These are phyloP conservation scores for Wasmannia auropunctata DNA, from an alignment of 1,140 invertebrate species.

Conservation along the genomic window DNA sequence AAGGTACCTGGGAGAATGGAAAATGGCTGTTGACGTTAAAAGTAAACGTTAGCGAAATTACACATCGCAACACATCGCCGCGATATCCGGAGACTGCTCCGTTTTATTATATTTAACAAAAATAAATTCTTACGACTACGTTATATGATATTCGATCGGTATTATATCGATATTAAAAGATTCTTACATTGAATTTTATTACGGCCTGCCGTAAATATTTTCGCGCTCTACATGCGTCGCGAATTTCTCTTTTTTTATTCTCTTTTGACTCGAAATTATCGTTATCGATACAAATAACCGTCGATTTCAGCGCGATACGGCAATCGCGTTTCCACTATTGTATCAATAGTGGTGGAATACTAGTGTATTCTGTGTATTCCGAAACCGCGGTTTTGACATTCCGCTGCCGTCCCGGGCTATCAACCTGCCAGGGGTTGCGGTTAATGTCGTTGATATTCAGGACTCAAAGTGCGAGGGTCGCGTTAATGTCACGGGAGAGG, in stretches of 20 bases:
- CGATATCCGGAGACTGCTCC: neutral
- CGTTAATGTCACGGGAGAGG: conserved; percentile 74
- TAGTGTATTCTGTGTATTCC: too few species aligned
- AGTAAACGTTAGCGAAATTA: neutral
- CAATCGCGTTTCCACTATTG: conserved; percentile 22
- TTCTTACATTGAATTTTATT: neutral
- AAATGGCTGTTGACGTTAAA: conserved; percentile 12
- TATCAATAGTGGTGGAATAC: conserved; percentile 39
- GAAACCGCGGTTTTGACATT: conserved; percentile 66
- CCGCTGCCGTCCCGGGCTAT: conserved; percentile 54
- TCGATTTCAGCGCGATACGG: neutral
- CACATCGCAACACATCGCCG: neutral
- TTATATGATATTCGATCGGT: neutral
- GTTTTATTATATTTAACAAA: neutral
- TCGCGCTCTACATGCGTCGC: neutral
- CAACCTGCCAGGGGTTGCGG: conserved; percentile 67
- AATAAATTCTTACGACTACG: neutral
- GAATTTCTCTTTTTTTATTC: neutral
- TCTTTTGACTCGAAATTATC: neutral
- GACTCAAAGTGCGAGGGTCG: conserved; percentile 76
- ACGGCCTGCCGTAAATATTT: neutral
- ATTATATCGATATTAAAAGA: too few species aligned
- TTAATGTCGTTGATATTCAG: conserved; percentile 79
- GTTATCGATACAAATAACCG: neutral
- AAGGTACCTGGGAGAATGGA: neutral